phyloP scores from a whole-genome alignment of 92 coral and sea anemone species.

The Palythoa caribaeorum region DNA sequence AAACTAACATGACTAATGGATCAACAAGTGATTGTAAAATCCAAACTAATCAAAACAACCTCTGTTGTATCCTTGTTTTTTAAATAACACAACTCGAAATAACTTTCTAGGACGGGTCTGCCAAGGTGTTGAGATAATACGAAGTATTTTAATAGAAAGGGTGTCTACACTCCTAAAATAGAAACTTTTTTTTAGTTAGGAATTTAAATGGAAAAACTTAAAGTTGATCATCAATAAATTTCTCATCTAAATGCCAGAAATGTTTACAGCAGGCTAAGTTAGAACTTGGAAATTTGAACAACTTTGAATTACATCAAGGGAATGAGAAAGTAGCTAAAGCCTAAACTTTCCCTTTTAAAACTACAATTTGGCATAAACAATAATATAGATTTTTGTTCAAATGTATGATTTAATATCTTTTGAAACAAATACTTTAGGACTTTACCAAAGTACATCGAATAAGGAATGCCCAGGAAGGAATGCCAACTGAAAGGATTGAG shows the following conservation, averaged over 20 bases:
- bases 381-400: no score
- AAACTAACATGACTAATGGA: not conserved
- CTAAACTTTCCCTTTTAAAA: not conserved
- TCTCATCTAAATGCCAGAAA: not conserved
- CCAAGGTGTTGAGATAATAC: conserved; percentile 5
- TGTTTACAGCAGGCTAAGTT: not conserved
- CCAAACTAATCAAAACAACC: not conserved
- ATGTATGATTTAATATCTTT: no score
- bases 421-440: no score
- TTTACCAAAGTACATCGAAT: no score
- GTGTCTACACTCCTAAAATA: conserved; percentile 24
- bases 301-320: not conserved
- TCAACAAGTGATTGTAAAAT: not conserved
- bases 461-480: no score
- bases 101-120: not conserved
- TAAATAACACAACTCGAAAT: not conserved
- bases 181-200: not conserved
- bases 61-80: not conserved
- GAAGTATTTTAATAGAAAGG: not conserved
- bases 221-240: not conserved
- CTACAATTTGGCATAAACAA: not conserved
- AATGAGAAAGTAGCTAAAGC: not conserved
- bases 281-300: not conserved
- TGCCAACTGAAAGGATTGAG: not conserved
- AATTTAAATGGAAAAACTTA: not conserved